Percentiles rank a stretch among this genome's conserved stretches.
phyloP scores from a whole-genome alignment of 2,797 vertebrate genomes.

The Oreonectes daqikongensis region DNA sequence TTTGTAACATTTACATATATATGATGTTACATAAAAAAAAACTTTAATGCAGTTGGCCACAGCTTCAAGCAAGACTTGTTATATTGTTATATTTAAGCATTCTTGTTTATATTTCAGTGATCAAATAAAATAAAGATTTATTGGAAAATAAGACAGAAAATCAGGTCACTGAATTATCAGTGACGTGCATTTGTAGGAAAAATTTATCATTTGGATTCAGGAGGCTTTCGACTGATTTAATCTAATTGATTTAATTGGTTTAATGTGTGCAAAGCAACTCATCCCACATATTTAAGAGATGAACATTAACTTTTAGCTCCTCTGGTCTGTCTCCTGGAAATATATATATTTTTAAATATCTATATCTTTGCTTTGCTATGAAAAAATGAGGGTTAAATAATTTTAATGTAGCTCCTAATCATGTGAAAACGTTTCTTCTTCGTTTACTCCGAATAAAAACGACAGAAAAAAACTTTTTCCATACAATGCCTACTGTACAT shows the following conservation, averaged over 20 bases:
- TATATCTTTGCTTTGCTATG: background rate
- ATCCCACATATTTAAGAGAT: background rate
- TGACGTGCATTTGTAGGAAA: background rate
- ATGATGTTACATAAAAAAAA: no score
- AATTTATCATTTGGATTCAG: slow-evolving; percentile 13
- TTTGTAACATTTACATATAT: no score
- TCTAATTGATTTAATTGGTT: slow-evolving; percentile 23
- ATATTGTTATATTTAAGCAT: background rate
- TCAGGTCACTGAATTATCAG: slow-evolving; percentile 1
- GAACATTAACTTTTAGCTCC: background rate
- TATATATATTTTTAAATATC: background rate
- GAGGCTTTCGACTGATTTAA: slow-evolving; percentile 20
- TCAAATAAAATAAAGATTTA: background rate
- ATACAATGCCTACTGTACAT: background rate
- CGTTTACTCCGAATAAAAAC: background rate
- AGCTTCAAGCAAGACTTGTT: no score
- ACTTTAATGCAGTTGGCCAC: no score
- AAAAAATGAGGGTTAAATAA: background rate
- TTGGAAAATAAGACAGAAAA: background rate
- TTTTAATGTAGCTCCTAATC: background rate
- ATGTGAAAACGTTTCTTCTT: background rate
- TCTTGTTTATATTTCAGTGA: background rate
- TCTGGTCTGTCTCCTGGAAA: background rate
- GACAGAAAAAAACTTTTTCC: background rate
- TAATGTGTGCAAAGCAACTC: slow-evolving; percentile 25